phyloP scores from a whole-genome alignment of 37 sponge, comb jelly and placozoan species.

The Haliclona indistincta region DNA sequence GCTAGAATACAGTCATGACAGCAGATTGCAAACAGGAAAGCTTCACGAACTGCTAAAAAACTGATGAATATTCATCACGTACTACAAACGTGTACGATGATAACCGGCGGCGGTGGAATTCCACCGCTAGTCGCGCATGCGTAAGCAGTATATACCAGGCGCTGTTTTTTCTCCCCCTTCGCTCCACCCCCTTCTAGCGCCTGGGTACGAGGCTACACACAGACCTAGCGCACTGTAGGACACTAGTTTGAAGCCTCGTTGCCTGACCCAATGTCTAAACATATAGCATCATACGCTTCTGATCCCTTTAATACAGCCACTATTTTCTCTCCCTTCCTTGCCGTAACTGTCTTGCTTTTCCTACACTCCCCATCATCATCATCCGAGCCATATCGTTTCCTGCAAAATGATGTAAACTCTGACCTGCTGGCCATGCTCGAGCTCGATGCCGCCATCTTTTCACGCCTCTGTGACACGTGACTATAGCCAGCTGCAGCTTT shows the following conservation, averaged over 20 bases:
- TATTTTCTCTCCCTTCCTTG: background rate
- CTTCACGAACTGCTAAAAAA: no score
- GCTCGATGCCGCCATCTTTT: no score
- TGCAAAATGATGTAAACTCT: background rate
- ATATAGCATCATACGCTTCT: background rate
- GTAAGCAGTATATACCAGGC: no score
- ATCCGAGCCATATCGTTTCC: background rate
- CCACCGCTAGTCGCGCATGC: background rate
- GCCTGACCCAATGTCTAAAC: conserved; percentile 34
- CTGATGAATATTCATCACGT: conserved; percentile 10
- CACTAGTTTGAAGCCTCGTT: conserved; percentile 10
- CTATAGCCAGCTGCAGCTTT: no score
- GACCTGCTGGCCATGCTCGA: no score
- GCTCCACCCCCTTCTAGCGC: conserved; percentile 14
- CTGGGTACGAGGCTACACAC: conserved; percentile 4
- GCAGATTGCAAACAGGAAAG: no score
- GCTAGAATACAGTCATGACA: no score
- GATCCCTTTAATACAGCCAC: background rate
- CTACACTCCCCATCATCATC: background rate
- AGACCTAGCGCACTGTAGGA: conserved; percentile 13
- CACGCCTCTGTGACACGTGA: no score
- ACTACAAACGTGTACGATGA: no score
- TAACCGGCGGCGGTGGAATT: background rate
- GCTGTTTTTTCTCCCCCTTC: no score
- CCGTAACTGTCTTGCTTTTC: conserved; percentile 10